Base-by-base conservation (phyloP, 2,113 vertebrate genomes). In the Amphilophus citrinellus region DNA sequence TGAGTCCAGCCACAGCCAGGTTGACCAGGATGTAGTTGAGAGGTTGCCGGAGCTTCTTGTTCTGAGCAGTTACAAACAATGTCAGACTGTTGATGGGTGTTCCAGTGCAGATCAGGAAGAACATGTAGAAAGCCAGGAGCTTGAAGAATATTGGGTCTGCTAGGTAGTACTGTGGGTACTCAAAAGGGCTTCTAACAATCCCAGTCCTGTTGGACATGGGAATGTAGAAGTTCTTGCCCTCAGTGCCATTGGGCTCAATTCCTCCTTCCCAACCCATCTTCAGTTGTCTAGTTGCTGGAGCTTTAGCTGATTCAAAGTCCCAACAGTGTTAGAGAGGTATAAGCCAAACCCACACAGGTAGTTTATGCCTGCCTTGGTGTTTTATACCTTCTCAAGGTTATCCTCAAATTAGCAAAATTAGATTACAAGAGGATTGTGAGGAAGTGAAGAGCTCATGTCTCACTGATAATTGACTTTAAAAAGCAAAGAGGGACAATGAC, bases 121-220 rank as follows among this genome's bases (percentile, higher is more conserved):
- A 96, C 91, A 97, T 95, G 92, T 97, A 97, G 79, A 88, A 57
- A n/a, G 95, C 96, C 5, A 97, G 89, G 0, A 95, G 0, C 32
- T 93, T 95, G 89, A 82, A 97, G 63, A 96, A 80, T 0, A 91
- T 90, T 0, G 90, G 88, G 59, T 96, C 96, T 0, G 75, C 96
- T 83, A 97, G 17, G 76, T 97, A 97, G 56, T 96, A 97, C 89
- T 97, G 97, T 14, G 76, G 91, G 66, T 97, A 96, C 79, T 97
- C 96, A 10, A 61, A 97, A 79, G 97, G 97, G 93, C 90, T 97
- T 57, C 96, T 91, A 71, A 97, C 97, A 84, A 97, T 30, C 84
- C 97, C 97, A 0, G 95, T 96, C 94, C 95, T 96, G 92, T 97
- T 97, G 95, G 96, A 96, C 93, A 97, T 92, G 35, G 97, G 97